phyloP scores from a whole-genome alignment of 2,888 invertebrate genomes.

The Phengaris arion region DNA sequence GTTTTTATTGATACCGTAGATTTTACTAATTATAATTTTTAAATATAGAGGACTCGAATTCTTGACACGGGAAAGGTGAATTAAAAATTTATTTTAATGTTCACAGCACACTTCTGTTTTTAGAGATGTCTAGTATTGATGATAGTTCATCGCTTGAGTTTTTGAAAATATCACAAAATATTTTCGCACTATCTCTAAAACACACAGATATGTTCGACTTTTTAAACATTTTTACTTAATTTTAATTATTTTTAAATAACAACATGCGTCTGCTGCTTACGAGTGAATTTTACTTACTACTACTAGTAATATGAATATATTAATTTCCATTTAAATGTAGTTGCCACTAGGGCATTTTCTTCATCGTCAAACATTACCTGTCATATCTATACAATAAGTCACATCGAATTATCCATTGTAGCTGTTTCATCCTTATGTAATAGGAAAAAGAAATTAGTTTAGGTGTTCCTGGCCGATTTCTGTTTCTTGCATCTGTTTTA shows the following conservation, averaged over 20 bases:
- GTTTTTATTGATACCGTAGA: slow-evolving; percentile 9
- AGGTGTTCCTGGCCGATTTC: not conserved
- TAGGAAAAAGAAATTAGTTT: not conserved
- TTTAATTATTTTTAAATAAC: not conserved
- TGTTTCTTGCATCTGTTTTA: too few relatives aligned
- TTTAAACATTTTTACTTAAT: not conserved
- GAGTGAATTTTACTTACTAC: not conserved
- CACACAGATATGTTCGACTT: not conserved
- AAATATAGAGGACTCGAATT: slow-evolving; percentile 45
- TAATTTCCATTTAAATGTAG: not conserved
- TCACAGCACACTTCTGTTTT: slow-evolving; percentile 24
- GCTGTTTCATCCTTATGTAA: not conserved
- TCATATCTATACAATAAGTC: not conserved
- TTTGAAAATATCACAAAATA: not conserved
- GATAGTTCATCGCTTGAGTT: slow-evolving; percentile 2
- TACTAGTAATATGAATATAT: not conserved
- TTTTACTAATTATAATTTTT: slow-evolving; percentile 40
- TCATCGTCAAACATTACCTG: not conserved
- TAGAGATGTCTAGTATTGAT: slow-evolving; percentile 8
- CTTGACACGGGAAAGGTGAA: slow-evolving; percentile 47
- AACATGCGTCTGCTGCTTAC: not conserved
- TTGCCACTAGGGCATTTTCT: not conserved
- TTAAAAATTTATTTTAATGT: slow-evolving; percentile 32
- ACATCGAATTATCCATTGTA: not conserved
- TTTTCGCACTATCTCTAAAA: slow-evolving; percentile 16